These are phyloP conservation scores for Pterois miles DNA, from an alignment of 2,797 vertebrate species.

Conservation along the genomic window DNA sequence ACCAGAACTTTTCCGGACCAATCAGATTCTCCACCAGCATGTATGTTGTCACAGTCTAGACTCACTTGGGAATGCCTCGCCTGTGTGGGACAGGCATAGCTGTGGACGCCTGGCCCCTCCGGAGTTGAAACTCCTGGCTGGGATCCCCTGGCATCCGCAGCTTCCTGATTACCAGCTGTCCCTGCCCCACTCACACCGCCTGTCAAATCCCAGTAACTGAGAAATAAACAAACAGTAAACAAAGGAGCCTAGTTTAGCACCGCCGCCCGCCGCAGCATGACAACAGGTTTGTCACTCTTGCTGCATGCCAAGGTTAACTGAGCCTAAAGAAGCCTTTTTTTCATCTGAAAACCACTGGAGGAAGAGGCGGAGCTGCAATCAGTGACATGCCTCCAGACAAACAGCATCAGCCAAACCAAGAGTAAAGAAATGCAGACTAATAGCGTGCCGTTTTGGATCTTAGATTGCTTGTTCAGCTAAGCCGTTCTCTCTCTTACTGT, in stretches of 20 bases:
- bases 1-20: constrained; percentile 15
- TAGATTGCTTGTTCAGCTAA: constrained; percentile 22
- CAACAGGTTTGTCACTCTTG: constrained; percentile 61
- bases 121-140: constrained; percentile 61
- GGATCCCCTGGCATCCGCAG: constrained; percentile 63
- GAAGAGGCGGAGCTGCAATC: constrained; percentile 59
- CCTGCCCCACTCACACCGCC: constrained; percentile 36
- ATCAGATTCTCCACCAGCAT: constrained; percentile 23
- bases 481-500: constrained; percentile 43
- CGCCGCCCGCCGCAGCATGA: constrained; percentile 40
- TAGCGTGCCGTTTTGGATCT: constrained; percentile 37
- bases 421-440: constrained; percentile 44
- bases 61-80: constrained; percentile 42
- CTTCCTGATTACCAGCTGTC: constrained; percentile 78
- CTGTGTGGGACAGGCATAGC: constrained; percentile 46
- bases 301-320: constrained; percentile 28
- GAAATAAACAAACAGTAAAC: constrained; percentile 80
- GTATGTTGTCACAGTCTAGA: constrained; percentile 37
- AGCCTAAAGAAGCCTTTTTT: constrained; percentile 14
- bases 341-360: constrained; percentile 38
- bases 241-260: constrained; percentile 74
- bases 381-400: constrained; percentile 54
- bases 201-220: constrained; percentile 73
- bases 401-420: constrained; percentile 55
- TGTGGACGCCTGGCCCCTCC: constrained; percentile 44